These are phyloP conservation scores for Pachypanchax playfairii DNA, from an alignment of 2,113 vertebrate species.

Conservation along the genomic window DNA sequence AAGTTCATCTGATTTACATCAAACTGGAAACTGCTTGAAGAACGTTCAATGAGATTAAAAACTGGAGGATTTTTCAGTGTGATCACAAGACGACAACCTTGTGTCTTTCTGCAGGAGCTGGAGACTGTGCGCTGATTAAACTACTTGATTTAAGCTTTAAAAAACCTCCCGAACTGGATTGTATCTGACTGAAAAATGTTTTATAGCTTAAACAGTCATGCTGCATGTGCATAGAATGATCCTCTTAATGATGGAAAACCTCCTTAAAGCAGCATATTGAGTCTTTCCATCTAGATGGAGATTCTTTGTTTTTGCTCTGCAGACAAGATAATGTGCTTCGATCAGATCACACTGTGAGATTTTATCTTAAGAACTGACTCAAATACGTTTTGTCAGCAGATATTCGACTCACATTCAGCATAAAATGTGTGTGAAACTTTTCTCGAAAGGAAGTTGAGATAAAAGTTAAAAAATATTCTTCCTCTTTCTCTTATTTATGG, in stretches of 20 bases:
- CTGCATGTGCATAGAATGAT: constrained; percentile 22
- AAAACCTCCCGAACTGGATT: constrained; percentile 23
- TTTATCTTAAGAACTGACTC: constrained; percentile 15
- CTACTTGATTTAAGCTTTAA: constrained; percentile 32
- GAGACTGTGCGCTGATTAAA: constrained; percentile 36
- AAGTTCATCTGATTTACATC: constrained; percentile 37
- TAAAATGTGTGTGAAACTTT: background rate
- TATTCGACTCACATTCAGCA: constrained; percentile 28
- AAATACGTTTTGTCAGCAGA: constrained; percentile 31
- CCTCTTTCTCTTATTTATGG: background rate
- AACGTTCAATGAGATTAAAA: background rate
- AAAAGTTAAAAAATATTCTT: background rate
- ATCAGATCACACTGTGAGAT: constrained; percentile 5
- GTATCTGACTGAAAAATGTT: constrained; percentile 24
- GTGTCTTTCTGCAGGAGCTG: constrained; percentile 9
- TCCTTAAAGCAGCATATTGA: constrained; percentile 7
- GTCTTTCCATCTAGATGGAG: background rate
- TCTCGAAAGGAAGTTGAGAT: constrained; percentile 22
- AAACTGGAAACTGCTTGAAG: background rate
- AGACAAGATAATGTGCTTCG: constrained; percentile 19
- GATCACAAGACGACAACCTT: constrained; percentile 3
- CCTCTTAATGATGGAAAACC: constrained; percentile 12
- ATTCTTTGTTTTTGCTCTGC: constrained; percentile 18
- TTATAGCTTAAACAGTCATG: constrained; percentile 9
- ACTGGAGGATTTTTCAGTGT: constrained; percentile 26